phyloP scores from a whole-genome alignment of 2,113 vertebrate species.

The Uropsilus gracilis region DNA sequence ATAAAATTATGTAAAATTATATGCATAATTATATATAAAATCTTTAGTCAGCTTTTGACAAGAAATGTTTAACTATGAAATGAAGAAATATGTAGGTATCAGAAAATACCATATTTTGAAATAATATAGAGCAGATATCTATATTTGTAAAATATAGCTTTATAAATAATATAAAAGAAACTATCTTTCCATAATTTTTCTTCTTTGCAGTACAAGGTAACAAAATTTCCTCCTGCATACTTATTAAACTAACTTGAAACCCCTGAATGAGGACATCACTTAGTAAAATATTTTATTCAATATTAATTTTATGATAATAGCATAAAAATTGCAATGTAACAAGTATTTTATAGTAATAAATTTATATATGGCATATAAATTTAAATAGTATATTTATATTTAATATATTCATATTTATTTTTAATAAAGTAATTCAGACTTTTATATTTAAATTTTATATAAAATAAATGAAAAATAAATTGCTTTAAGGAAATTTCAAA shows the following conservation, averaged over 20 bases:
- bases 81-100: not conserved
- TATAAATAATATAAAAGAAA: constrained; percentile 53
- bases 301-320: not conserved
- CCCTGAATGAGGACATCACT: not conserved
- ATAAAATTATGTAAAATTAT: not conserved
- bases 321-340: not conserved
- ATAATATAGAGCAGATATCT: not conserved
- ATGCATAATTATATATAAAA: not conserved
- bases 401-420: not conserved
- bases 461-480: constrained; percentile 6
- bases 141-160: not conserved
- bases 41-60: not conserved
- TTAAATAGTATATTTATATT: not conserved
- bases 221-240: not conserved
- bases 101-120: not conserved
- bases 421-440: not conserved
- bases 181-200: not conserved
- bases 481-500: not conserved
- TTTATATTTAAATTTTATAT: constrained; percentile 22
- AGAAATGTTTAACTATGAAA: not conserved
- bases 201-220: not conserved
- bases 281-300: not conserved
- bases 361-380: not conserved
- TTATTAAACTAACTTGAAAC: not conserved
- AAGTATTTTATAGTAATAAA: not conserved